Conservation (phyloP, 1,140 invertebrate genomes). For the Solenopsis invicta region DNA sequence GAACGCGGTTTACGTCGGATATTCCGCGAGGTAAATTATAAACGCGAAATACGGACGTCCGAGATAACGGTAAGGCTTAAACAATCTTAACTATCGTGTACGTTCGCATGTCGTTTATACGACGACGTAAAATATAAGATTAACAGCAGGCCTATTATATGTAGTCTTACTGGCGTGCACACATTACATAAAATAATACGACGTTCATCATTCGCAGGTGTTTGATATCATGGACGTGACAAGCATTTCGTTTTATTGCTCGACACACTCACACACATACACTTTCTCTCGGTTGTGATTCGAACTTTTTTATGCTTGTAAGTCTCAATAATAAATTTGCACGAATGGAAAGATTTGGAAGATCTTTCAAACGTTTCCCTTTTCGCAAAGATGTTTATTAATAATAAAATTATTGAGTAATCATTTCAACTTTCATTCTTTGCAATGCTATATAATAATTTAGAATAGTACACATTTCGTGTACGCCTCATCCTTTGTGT, state of each 20-base stretch:
- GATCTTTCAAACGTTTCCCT: not conserved
- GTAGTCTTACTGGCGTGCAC: not conserved
- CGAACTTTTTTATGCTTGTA: not conserved
- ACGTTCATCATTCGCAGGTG: not conserved
- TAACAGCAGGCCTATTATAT: not conserved
- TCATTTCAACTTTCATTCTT: not conserved
- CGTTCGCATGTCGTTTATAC: not conserved
- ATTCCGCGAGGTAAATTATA: constrained; percentile 41
- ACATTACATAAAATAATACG: constrained; percentile 10
- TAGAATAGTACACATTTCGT: no score
- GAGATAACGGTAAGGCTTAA: not conserved
- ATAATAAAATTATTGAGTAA: not conserved
- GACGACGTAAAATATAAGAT: constrained; percentile 16
- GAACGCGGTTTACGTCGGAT: not conserved
- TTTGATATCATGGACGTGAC: not conserved
- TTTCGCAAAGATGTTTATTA: not conserved
- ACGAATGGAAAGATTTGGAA: not conserved
- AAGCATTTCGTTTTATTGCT: not conserved
- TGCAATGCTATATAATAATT: no score
- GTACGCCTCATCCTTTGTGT: no score
- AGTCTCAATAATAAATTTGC: not conserved
- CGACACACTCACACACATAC: no score
- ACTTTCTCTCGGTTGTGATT: no score
- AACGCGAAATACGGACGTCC: constrained; percentile 9
- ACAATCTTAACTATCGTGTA: constrained; percentile 18